Evolutionary conservation across 92 coral and sea anemone genomes (phyloP), one percentile per base, ranked within the genome.

Genomic region (Zoanthus gigantus): DNA sequence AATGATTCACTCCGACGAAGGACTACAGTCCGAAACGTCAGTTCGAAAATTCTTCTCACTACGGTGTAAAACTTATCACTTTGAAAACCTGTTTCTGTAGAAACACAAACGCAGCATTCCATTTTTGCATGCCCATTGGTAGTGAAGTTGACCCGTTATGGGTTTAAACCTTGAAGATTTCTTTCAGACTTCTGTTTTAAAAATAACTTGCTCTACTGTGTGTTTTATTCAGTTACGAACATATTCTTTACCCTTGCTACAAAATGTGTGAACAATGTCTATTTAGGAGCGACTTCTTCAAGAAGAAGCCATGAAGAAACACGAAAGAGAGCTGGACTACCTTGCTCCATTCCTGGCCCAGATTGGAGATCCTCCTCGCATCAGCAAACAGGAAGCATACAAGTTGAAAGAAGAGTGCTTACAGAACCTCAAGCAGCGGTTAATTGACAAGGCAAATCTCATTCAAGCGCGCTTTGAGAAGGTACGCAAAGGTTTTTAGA

Each of bases 331-430:
- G 82, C 86, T 97, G 77, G 99, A 97, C 78, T 97, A 97, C 83
- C 87, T 97, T 65, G 99, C 99, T 8, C 99, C 99, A 66, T 97
- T 97, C 87, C 91, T 97, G 91, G 99, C 99, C 4, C 99, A 97
- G 86, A 97, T 97, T 86, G 99, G 99, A 45, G 99, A 97, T 78
- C 99, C 99, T 7, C 91, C 98, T 2, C 92, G 90, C 23, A 92
- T 97, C 77, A 97, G 93, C 69, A 88, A 85, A 72, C 91, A 92
- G 28, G 96, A 97, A 72, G 99, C 99, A 9, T 97, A 85, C 88
- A 97, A 97, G 80, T 91, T 97, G 71, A 97, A 97, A 82, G 99
- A 97, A 75, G 99, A 97, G 89, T 97, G 99, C 82, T 92, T 97
- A n/a, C 99, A 97, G 72, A 98, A 97, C 78, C 91, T 97, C 28